Percentiles rank a stretch among this genome's conserved stretches.
Conservation (phyloP, 2,113 vertebrate species). For the Psammodynastes pulverulentus region DNA sequence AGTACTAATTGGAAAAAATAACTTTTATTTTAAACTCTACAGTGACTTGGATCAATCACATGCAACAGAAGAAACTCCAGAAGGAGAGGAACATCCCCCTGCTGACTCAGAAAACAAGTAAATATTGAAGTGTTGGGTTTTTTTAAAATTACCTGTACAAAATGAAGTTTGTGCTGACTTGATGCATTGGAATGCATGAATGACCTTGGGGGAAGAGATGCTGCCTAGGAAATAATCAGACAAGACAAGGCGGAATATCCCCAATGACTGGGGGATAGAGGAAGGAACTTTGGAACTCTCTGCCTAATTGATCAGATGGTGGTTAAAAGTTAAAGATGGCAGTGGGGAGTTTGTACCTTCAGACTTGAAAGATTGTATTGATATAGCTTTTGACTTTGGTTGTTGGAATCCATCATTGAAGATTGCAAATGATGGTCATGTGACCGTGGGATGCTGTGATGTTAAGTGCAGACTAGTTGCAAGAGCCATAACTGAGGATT, state of each 20-base stretch:
- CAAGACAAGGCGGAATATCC: background rate
- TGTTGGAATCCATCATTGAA: background rate
- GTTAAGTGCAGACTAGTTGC: background rate
- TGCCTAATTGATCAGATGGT: background rate
- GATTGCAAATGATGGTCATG: background rate
- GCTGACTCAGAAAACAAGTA: slow-evolving; percentile 98
- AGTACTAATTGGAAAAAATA: slow-evolving; percentile 7
- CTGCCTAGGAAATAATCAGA: background rate
- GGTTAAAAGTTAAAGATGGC: background rate
- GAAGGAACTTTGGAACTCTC: background rate
- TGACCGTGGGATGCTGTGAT: background rate
- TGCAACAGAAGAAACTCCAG: slow-evolving; percentile 89
- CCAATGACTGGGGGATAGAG: background rate
- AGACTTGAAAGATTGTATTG: background rate
- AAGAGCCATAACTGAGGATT: background rate
- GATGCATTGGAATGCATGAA: background rate
- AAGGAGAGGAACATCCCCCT: slow-evolving; percentile 94
- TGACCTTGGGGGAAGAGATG: background rate
- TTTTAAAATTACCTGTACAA: background rate
- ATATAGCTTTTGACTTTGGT: background rate
- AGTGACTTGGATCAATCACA: slow-evolving; percentile 96
- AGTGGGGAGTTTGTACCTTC: background rate
- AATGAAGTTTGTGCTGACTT: background rate
- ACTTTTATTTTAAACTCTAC: slow-evolving; percentile 53
- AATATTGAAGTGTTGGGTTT: slow-evolving; percentile 47